These are phyloP conservation scores for Rhimphoctona megacephalus DNA, from an alignment of 2,888 invertebrate genomes.

Conservation along the genomic window DNA sequence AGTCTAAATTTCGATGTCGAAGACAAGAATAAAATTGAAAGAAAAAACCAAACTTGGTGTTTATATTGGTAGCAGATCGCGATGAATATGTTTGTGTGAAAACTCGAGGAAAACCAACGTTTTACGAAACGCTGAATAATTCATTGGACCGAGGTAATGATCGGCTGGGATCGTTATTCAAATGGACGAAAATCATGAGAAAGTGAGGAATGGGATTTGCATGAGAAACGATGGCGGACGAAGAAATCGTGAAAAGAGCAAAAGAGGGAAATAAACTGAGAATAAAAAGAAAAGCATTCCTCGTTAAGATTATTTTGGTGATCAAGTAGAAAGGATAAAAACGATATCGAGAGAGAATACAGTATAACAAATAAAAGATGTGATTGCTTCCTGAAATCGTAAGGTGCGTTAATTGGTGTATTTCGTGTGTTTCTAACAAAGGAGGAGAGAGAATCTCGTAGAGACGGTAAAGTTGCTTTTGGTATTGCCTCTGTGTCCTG, in stretches of 20 bases:
- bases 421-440: slow-evolving; percentile 1
- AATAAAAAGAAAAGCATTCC: slow-evolving; percentile 85
- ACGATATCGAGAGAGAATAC: not conserved
- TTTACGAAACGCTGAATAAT: slow-evolving; percentile 56
- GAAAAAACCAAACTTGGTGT: slow-evolving; percentile 9
- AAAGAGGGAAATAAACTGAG: slow-evolving; percentile 12
- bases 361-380: not conserved
- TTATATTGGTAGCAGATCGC: slow-evolving; percentile 44
- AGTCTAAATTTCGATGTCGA: slow-evolving; percentile 49
- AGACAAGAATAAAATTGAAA: not conserved
- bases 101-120: not conserved
- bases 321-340: not conserved
- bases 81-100: slow-evolving; percentile 15
- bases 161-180: slow-evolving; percentile 43
- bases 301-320: slow-evolving; percentile 14
- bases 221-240: slow-evolving; percentile 11
- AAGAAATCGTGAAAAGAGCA: not conserved
- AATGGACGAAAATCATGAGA: slow-evolving; percentile 34
- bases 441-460: not conserved
- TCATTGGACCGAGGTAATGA: slow-evolving; percentile 44
- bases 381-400: not conserved
- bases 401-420: slow-evolving; percentile 12
- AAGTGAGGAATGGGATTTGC: slow-evolving; percentile 21
- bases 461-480: slow-evolving; percentile 44
- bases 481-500: slow-evolving; percentile 32